These are phyloP conservation scores for Coracopsis vasa DNA, from an alignment of 2,113 vertebrate species.

Conservation along the genomic window DNA sequence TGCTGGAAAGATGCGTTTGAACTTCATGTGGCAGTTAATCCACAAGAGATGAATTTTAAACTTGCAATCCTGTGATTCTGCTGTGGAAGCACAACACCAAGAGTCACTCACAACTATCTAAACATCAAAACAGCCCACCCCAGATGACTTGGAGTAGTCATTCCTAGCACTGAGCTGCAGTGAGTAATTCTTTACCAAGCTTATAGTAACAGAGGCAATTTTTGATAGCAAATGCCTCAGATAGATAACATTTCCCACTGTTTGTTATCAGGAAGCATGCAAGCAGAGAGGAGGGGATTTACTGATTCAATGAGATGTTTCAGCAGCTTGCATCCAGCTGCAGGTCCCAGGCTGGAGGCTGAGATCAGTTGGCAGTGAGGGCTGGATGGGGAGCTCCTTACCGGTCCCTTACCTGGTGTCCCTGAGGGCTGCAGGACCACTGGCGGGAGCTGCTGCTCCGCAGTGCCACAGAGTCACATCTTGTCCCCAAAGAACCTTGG, in stretches of 20 bases:
- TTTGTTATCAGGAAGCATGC: background rate
- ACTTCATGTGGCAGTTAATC: background rate
- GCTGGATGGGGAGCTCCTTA: background rate
- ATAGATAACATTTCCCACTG: background rate
- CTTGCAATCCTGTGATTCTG: background rate
- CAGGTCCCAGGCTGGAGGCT: background rate
- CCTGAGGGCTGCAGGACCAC: fast-evolving
- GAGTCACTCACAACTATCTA: background rate
- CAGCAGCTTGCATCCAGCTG: background rate
- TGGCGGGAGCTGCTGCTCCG: background rate
- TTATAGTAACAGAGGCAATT: background rate
- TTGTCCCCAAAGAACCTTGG: background rate
- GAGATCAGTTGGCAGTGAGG: fast-evolving
- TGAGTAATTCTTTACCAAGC: background rate
- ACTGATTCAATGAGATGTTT: background rate
- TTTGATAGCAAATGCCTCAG: background rate
- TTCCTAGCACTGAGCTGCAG: background rate
- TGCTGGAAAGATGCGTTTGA: background rate
- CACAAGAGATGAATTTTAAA: background rate
- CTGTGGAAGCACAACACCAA: background rate
- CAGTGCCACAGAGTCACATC: background rate
- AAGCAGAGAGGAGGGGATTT: background rate
- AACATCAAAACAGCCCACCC: background rate
- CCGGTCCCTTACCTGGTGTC: background rate
- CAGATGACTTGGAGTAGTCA: background rate